Base-by-base conservation (phyloP, 2,113 vertebrate species). In the Puntigrus tetrazona region DNA sequence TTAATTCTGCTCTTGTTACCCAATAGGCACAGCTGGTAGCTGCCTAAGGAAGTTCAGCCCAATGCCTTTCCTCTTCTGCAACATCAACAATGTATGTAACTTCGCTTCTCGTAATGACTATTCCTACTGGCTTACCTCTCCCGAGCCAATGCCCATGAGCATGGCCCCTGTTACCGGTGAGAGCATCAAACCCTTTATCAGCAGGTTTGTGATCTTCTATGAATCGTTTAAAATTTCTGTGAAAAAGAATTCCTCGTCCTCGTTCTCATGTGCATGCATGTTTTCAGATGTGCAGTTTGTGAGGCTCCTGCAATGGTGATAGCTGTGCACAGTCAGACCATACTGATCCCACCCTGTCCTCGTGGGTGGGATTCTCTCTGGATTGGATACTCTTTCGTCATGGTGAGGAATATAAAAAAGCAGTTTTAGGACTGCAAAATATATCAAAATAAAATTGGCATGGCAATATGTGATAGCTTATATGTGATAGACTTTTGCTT, bases 61-160 rank as follows among this genome's bases (percentile, higher is more conserved):
- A 1, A 99, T 99, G 98, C 98, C 98, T 27, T 99, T 99, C 94
- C 94, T 99, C 7, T 99, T 99, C 93, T 99, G 98, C 85, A 97
- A 99, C 89, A 98, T 99, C 93, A 99, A 99, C 92, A 99, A 99
- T 0, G 97, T 99, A 18, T 99, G 98, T 92, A 99, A 99, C 94
- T 99, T 98, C 72, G 98, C 98, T 5, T 98, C 98, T 41, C 96
- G 98, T 25, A 99, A 99, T 16, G 97, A 99, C 89, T 99, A 99
- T 89, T 99, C 98, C 75, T 99, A 98, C 80, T 99, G 98, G 98
- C 92, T 99, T 80, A 98, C 98, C 34, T 97, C 98, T 0, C 98
- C 97, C 0, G 97, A 98, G 89, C 96, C 98, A 74, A 99, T 99
- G 98, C 97, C 98, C 59, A 99, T 98, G 97, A 98, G 85, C 74